Percentiles rank a stretch among this genome's conserved stretches.
Conservation (phyloP, 2,888 invertebrate species). For the Cosmopolites sordidus region DNA sequence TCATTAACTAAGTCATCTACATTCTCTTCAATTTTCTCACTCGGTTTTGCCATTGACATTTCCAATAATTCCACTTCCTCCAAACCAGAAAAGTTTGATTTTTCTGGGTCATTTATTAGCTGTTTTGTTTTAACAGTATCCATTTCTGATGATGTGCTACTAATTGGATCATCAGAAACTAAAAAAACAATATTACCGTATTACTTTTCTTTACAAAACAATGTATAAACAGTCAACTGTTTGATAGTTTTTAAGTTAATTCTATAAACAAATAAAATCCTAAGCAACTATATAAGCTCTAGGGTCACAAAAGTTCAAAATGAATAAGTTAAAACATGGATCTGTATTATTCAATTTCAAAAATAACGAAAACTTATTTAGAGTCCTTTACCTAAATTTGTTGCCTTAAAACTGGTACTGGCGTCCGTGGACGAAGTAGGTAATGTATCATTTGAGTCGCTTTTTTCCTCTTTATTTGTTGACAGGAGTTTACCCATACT, state of each 20-base stretch:
- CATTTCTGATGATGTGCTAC: constrained; percentile 43
- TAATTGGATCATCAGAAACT: constrained; percentile 44
- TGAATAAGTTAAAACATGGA: constrained; percentile 4
- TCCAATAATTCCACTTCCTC: constrained; percentile 36
- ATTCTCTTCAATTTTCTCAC: constrained; percentile 44
- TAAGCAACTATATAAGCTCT: no score
- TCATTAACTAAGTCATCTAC: constrained; percentile 49
- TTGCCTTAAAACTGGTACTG: constrained; percentile 30
- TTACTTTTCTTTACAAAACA: no score
- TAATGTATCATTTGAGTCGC: constrained; percentile 40
- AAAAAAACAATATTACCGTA: constrained; percentile 18
- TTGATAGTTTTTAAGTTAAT: no score
- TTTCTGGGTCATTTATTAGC: constrained; percentile 16
- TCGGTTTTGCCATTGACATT: constrained; percentile 38
- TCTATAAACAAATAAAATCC: no score
- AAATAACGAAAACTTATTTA: constrained; percentile 4
- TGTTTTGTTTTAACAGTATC: constrained; percentile 28
- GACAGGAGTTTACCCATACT: constrained; percentile 39
- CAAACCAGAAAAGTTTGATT: constrained; percentile 26
- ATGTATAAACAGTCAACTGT: no score
- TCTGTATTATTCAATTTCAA: not conserved
- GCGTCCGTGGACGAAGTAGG: constrained; percentile 46
- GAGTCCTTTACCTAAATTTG: constrained; percentile 29
- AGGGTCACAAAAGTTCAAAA: not conserved
- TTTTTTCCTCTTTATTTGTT: constrained; percentile 41